Base-by-base conservation (phyloP, 2,888 invertebrate genomes). In the Stramonita haemastoma region DNA sequence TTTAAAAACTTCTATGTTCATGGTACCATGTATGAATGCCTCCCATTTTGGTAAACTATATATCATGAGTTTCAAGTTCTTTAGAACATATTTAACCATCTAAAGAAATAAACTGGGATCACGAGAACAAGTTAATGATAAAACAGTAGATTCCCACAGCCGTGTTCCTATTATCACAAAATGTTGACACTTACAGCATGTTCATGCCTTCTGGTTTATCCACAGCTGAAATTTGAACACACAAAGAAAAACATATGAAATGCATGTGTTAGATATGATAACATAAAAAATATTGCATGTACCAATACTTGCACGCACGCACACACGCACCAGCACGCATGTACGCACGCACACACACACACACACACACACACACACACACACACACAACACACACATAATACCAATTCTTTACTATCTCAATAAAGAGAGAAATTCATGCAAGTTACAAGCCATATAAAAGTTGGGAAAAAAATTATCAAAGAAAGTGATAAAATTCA, bases 121-220 rank as follows among this genome's bases (percentile, higher is more conserved):
- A 46, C 46, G 46, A 46, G 46, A 46, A 46, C 46, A 46, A 8
- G 2, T 46, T 46, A 46, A 46, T 46, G 46, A 46, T 46, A 46
- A 46, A 46, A 46, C 46, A 46, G 46, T 46, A n/a, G 46, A 46
- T 46, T 46, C 46, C 2, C 46, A 46, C 46, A 46, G 46, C 46
- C 46, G 8, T 8, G 46, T 46, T 46, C 46, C 46, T 2, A 46
- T 46, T 46, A 8, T 46, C 46, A 46, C 46, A 46, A 46, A 46
- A 46, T 46, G 46, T 46, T 32, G 0, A 73, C n/a, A 89, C 89
- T 86, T 36, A 89, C 89, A 89, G 32, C 89, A 86, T 89, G 73
- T 86, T 89, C 89, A 89, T 86, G 19, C 89, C 89, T 85, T 86
- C 89, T 29, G 86, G 86, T 77, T 86, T 86, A 6, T 87, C 84